phyloP scores from a whole-genome alignment of 2,113 vertebrate genomes.

The Rynchops niger region DNA sequence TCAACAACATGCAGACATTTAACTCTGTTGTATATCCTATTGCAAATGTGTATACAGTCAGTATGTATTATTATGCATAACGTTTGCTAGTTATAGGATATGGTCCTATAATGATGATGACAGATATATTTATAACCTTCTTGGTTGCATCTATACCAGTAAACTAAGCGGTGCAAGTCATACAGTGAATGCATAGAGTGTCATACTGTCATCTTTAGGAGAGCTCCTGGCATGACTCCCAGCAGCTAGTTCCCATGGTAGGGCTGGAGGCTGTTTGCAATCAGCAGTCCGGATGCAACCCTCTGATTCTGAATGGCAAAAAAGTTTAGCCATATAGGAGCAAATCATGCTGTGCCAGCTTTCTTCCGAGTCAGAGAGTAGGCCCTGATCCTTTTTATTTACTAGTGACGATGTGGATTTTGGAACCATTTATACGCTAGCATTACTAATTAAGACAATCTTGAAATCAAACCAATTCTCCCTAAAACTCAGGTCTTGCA shows the following conservation, averaged over 20 bases:
- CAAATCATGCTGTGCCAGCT: background rate
- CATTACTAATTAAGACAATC: background rate
- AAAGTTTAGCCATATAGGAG: background rate
- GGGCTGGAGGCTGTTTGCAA: background rate
- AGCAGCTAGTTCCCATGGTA: background rate
- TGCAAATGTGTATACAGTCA: background rate
- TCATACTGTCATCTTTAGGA: background rate
- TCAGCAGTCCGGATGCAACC: fast-evolving
- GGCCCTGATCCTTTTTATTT: background rate
- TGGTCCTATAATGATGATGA: background rate
- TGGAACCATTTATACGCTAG: background rate
- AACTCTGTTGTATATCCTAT: background rate
- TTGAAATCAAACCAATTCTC: background rate
- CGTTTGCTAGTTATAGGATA: background rate
- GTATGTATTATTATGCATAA: background rate
- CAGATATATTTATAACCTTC: background rate
- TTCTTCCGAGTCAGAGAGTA: background rate
- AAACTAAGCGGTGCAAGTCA: background rate
- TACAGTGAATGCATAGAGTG: background rate
- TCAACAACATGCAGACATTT: background rate
- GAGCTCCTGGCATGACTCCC: background rate
- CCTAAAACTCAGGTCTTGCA: background rate
- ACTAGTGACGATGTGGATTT: fast-evolving
- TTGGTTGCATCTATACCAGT: background rate
- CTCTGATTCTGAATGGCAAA: background rate